Base-by-base conservation (phyloP, 2,797 vertebrate species). In the Sebastolobus altivelis region DNA sequence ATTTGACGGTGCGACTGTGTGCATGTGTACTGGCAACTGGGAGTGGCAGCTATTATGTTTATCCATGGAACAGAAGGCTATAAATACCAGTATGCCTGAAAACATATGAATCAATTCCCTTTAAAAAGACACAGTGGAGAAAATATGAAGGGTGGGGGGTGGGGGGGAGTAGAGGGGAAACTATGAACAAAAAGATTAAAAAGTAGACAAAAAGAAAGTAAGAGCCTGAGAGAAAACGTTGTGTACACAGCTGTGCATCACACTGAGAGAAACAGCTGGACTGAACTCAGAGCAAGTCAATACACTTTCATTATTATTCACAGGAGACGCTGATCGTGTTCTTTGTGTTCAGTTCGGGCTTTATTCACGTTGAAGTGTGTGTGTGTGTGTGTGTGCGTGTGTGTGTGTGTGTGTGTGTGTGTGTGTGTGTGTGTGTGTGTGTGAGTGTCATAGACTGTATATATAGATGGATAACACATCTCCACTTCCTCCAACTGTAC, bases 31-130 rank as follows among this genome's bases (percentile, higher is more conserved):
- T 78, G 73, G 75, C 68, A 78, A 72, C 62, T 70, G 79, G 84
- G 78, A 88, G 86, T 76, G 76, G 87, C 87, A 68, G 85, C 77
- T 83, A 84, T 91, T 93, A 77, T 80, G 80, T 89, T 81, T 80
- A 75, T 84, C 84, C 70, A 76, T 77, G 79, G 78, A 89, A 84
- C 76, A 88, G 72, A 79, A 60, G 61, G 67, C 82, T 84, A 79
- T 92, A 87, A 93, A 91, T 88, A 88, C 79, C 46, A 65, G 58
- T 22, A 80, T 25, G 80, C 63, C 78, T 87, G 75, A 82, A 90
- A 87, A 90, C 73, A 87, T 84, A 82, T 75, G 65, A 89, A 92
- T 93, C 80, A 88, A 87, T 91, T 79, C 16, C 29, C 66, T 82
- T 82, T 82, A 77, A 85, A 86, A 76, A 88, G 79, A 85, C 40